Base-by-base conservation (phyloP, 1,140 invertebrate genomes). In the Macrostomum lignano region DNA sequence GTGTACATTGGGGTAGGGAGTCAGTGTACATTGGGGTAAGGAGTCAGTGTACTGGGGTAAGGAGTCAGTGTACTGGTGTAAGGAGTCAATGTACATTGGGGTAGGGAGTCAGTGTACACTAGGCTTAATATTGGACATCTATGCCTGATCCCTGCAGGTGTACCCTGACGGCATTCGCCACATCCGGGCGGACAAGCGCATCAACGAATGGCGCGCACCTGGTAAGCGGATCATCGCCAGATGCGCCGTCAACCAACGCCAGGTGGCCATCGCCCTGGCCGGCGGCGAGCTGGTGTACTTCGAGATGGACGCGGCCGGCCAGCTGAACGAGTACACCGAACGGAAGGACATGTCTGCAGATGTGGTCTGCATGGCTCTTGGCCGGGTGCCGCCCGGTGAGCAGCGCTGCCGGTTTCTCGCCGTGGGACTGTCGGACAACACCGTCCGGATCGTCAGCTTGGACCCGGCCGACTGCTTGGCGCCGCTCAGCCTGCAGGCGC, bases 221-320 rank as follows among this genome's bases (percentile, higher is more conserved):
- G 81, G 78, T 3, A 93, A 91, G 52, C 86, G 88, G 45, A 75
- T 72, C 0, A 96, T 98, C 38, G 72, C 84, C 0, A 82, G 84
- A 55, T 98, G 88, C 62, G 86, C 88, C 1, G 77, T 98, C 0
- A 98, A 99, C 61, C 78, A 91, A 48, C 64, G 88, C 36, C 91
- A 99, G 62, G 81, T 93, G 15, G 86, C 96, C 0, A 94, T 99
- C 41, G 86, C 88, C 1, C 58, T 99, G 3, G 78, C 78, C 21
- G 88, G 86, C 0, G 82, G 86, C 29, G 88, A 96, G 64, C 60
- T 99, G 14, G 82, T 96, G 11, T 98, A 96, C 60, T 99, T 99
- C 58, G 88, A 96, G 66, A 86, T 98, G 82, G 86, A 96, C 57
- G 79, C 88, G 77, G 79, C 76, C 42, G 86, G 86, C 0, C 81